Evolutionary conservation across 2,113 vertebrate genomes (phyloP).

Genomic region (Butorides virescens): DNA sequence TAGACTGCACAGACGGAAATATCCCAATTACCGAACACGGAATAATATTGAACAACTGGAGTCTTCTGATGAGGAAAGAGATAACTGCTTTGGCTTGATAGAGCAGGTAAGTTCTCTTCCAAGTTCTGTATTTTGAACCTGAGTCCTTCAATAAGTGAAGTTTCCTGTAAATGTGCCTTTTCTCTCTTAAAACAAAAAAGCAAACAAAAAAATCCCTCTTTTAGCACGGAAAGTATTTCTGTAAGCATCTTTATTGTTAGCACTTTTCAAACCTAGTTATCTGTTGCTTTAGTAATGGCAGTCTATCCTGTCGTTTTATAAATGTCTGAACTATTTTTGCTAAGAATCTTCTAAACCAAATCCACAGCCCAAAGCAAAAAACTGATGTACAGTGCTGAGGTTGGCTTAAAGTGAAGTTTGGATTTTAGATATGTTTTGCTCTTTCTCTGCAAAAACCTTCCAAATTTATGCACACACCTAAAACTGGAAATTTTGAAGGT

Average conservation of each 20-base stretch:
- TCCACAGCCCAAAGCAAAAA: neutral
- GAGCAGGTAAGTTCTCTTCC: slow-evolving; percentile 54
- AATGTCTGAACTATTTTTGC: neutral
- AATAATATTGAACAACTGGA: slow-evolving; percentile 75
- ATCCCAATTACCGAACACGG: slow-evolving; percentile 52
- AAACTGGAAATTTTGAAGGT: neutral
- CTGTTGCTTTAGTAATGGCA: neutral
- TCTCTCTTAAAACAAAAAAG: neutral
- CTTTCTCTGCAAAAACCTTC: neutral
- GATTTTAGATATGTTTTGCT: neutral
- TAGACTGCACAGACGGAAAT: slow-evolving; percentile 74
- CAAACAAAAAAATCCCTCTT: accelerated
- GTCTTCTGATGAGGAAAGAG: slow-evolving; percentile 87
- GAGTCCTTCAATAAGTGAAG: neutral
- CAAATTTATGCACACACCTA: neutral
- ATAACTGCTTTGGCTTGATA: slow-evolving; percentile 79
- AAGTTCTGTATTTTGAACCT: neutral
- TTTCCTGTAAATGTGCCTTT: neutral
- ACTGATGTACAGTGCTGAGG: accelerated
- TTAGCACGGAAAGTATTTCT: neutral
- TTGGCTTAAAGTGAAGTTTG: neutral
- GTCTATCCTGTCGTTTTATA: neutral
- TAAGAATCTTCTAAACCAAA: neutral
- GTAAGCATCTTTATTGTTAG: neutral
- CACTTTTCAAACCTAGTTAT: neutral